These are phyloP conservation scores for Hydroisotoma schaefferi DNA, from an alignment of 2,888 invertebrate genomes.

Conservation along the genomic window DNA sequence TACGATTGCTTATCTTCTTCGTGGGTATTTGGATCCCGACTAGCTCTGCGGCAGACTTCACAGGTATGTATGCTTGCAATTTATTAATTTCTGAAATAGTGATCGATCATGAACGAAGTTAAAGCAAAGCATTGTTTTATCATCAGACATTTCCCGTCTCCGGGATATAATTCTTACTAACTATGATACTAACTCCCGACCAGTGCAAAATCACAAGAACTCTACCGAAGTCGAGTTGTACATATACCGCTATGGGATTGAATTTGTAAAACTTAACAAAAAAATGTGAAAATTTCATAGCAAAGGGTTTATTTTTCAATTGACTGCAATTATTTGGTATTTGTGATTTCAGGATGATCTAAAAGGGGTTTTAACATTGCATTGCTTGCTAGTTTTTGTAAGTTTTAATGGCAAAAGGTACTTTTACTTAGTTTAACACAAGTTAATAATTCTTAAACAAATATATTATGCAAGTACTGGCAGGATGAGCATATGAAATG, in stretches of 20 bases:
- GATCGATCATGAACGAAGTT: too few relatives aligned
- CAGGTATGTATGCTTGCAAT: too few relatives aligned
- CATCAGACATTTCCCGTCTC: conserved; percentile 27
- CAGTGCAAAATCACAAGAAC: conserved; percentile 21
- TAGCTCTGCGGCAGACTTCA: too few relatives aligned
- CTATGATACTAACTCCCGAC: conserved; percentile 24
- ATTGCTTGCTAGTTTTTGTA: conserved; percentile 19
- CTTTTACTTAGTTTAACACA: too few relatives aligned
- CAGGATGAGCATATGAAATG: conserved; percentile 27
- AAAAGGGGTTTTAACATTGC: conserved; percentile 9
- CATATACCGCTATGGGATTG: conserved; percentile 20
- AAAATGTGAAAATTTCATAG: not conserved
- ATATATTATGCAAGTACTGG: conserved; percentile 20
- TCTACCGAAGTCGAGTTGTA: conserved; percentile 2
- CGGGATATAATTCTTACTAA: conserved; percentile 19
- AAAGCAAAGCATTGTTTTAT: too few relatives aligned
- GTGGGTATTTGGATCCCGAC: too few relatives aligned
- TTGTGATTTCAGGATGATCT: conserved; percentile 28
- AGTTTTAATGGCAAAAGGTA: not conserved
- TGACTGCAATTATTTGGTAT: conserved; percentile 4
- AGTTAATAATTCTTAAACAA: too few relatives aligned
- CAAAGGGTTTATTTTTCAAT: not conserved
- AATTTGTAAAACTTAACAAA: conserved; percentile 18
- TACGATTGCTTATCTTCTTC: too few relatives aligned
- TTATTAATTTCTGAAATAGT: too few relatives aligned